Evolutionary conservation across 2,797 vertebrate species (phyloP).

Genomic region (Danio aesculapii): DNA sequence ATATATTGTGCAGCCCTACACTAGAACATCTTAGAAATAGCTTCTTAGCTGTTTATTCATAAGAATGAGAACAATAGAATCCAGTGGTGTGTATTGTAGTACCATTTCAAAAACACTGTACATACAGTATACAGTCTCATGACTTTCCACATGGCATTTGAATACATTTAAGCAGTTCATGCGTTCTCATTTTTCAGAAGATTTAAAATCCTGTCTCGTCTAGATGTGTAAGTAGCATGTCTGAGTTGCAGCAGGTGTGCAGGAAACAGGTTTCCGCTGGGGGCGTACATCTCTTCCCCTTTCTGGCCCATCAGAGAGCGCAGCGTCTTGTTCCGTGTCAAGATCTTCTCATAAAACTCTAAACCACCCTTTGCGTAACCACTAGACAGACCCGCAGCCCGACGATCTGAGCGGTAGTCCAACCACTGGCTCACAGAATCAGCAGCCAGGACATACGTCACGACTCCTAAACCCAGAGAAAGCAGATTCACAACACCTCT

Average conservation of each 20-base stretch:
- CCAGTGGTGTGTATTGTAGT: neutral
- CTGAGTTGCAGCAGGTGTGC: conserved; percentile 84
- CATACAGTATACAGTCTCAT: neutral
- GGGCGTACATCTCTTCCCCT: conserved; percentile 84
- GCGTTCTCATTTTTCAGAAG: conserved; percentile 76
- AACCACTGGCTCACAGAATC: conserved; percentile 83
- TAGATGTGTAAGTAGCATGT: conserved; percentile 87
- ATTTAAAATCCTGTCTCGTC: conserved; percentile 82
- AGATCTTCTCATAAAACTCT: conserved; percentile 93
- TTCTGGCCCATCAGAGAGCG: conserved; percentile 85
- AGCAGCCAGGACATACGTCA: conserved; percentile 79
- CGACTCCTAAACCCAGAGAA: conserved; percentile 75
- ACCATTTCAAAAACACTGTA: neutral
- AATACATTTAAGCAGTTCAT: conserved; percentile 47
- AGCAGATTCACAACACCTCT: conserved; percentile 77
- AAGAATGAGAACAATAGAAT: neutral
- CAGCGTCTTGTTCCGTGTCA: conserved; percentile 84
- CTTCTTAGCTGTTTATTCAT: conserved; percentile 9
- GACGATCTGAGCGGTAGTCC: conserved; percentile 84
- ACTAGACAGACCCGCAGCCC: conserved; percentile 80
- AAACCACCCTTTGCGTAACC: conserved; percentile 87
- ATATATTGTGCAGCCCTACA: too few relatives aligned
- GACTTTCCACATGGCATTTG: neutral
- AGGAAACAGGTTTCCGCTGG: conserved; percentile 89
- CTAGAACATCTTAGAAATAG: neutral